A percentile compares a stretch with the other conserved stretches of the same genome.
These are phyloP conservation scores for Thunnus thynnus DNA, from an alignment of 2,113 vertebrate species.

Conservation along the genomic window DNA sequence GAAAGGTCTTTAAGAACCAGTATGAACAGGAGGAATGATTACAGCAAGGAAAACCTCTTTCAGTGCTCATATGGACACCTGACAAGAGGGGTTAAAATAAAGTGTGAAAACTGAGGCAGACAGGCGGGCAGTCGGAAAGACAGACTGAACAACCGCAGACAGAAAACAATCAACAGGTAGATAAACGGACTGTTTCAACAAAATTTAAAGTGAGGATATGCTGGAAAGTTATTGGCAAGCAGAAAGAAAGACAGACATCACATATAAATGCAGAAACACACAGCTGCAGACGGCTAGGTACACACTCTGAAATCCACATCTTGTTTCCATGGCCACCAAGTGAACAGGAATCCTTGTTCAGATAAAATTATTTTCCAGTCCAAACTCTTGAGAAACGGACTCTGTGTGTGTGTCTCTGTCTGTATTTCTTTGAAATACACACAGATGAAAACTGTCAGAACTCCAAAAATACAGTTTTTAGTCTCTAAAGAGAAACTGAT, in stretches of 20 bases:
- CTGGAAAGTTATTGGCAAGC: constrained; percentile 11
- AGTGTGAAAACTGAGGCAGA: not conserved
- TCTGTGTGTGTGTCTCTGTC: not conserved
- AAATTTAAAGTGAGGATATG: not conserved
- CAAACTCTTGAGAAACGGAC: not conserved
- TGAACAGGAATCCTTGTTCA: constrained; percentile 26
- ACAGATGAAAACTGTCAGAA: no score
- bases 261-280: not conserved
- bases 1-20: no score
- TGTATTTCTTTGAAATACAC: not conserved
- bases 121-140: no score
- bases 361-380: constrained; percentile 6
- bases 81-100: not conserved
- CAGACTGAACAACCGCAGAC: no score
- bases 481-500: not conserved
- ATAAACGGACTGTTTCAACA: not conserved
- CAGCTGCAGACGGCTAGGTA: constrained; percentile 24
- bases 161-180: not conserved
- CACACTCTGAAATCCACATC: constrained; percentile 32
- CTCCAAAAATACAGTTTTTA: not conserved
- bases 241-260: not conserved
- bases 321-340: constrained; percentile 68
- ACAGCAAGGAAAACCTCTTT: no score
- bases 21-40: no score
- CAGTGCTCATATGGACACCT: no score